Evolutionary conservation across 2,113 vertebrate species (phyloP).

Genomic region (Pampusana beccarii): DNA sequence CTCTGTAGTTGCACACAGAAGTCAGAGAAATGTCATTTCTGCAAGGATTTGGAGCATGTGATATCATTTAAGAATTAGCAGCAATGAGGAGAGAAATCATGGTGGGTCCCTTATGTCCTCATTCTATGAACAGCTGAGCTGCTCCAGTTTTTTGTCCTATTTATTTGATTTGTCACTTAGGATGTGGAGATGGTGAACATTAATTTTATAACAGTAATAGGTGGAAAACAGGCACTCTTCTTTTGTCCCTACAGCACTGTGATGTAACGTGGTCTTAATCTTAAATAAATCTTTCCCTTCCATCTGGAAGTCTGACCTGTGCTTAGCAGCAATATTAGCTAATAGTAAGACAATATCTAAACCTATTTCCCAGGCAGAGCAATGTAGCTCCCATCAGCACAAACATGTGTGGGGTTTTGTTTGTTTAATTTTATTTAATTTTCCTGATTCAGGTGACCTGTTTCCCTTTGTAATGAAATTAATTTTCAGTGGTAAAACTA

Average conservation of each 20-base stretch:
- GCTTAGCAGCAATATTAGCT: background rate
- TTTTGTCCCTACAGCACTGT: background rate
- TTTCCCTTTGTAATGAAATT: background rate
- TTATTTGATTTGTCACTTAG: background rate
- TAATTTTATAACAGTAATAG: background rate
- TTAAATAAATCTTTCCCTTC: background rate
- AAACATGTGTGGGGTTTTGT: background rate
- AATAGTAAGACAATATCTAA: background rate
- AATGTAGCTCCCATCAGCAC: background rate
- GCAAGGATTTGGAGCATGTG: background rate
- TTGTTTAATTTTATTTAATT: background rate
- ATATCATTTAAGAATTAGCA: background rate
- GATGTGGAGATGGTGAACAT: background rate
- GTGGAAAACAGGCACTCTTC: background rate
- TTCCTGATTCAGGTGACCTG: background rate
- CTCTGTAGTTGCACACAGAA: background rate
- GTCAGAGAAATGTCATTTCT: background rate
- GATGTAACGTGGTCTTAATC: background rate
- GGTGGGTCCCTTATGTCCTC: background rate
- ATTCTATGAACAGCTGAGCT: background rate
- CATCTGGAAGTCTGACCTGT: background rate
- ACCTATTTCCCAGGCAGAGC: background rate
- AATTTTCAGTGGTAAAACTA: background rate
- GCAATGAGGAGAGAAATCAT: background rate
- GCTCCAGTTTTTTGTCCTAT: conserved; percentile 5